Evolutionary conservation across 2,888 invertebrate genomes (phyloP).

Genomic region (Latrodectus hesperus): DNA sequence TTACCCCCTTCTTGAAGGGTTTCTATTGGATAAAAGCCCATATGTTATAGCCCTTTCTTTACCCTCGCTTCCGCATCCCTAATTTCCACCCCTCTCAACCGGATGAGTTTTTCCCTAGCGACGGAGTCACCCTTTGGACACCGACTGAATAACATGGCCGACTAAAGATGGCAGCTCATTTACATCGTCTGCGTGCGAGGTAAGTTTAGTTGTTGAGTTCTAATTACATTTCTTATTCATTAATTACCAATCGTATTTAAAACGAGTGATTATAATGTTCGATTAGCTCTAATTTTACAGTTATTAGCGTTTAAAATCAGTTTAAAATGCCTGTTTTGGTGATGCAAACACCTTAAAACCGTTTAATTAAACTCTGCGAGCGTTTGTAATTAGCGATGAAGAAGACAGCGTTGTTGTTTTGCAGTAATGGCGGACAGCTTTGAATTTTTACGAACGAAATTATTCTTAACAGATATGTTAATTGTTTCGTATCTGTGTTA

Average conservation of each 20-base stretch:
- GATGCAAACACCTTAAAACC: neutral
- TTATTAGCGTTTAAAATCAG: too few species aligned
- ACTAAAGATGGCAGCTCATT: conserved; percentile 67
- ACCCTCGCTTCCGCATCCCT: conserved; percentile 60
- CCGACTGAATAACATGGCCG: conserved; percentile 66
- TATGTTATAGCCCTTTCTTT: conserved; percentile 50
- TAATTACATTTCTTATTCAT: conserved; percentile 20
- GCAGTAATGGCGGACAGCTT: conserved; percentile 64
- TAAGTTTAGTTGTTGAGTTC: conserved; percentile 43
- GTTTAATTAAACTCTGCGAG: conserved; percentile 67
- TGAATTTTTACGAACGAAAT: conserved; percentile 23
- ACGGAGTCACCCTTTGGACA: conserved; percentile 67
- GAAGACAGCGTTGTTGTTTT: conserved; percentile 64
- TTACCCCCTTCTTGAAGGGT: conserved; percentile 53
- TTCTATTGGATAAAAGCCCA: conserved; percentile 56
- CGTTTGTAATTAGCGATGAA: conserved; percentile 64
- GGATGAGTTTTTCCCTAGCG: conserved; percentile 62
- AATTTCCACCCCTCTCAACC: conserved; percentile 58
- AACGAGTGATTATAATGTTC: too few species aligned
- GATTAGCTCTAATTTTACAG: too few species aligned
- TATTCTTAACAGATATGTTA: conserved; percentile 16
- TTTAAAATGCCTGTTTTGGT: neutral
- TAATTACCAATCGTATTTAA: too few species aligned
- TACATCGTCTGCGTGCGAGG: conserved; percentile 57
- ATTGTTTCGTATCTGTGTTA: neutral